Base-by-base conservation (phyloP, 1,140 invertebrate species). In the Ceratoteleas bidentatus region DNA sequence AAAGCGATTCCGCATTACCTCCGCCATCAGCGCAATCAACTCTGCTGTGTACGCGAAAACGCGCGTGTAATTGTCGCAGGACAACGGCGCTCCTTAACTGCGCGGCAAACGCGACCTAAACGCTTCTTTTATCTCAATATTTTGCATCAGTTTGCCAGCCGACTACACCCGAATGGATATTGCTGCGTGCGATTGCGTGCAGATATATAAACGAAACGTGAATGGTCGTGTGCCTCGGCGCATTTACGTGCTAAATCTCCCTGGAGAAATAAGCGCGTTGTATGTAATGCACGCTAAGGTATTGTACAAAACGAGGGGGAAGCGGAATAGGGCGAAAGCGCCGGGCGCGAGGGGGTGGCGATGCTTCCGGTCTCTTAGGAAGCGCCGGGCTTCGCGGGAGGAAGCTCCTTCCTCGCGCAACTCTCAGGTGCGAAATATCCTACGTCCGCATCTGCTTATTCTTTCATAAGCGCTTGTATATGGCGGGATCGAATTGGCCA, bases 211-310 rank as follows among this genome's bases (percentile, higher is more conserved):
- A 75, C 52, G 68, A 64, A 70, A 68, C 49, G 60, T 36, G 75
- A 76, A 65, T 80, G 57, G 78, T 78, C 73, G 85, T 86, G 85
- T 84, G 77, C 79, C 75, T 75, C 76, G 60, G 86, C 82, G 84
- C 74, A 87, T 88, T 87, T 86, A 86, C 85, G 87, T 74, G 86
- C 86, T 87, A 87, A 88, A 87, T 87, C 86, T 89, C 88, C 88
- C 88, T 86, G 82, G 88, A 89, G 88, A 89, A 89, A 89, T 89
- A 89, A 89, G 84, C 86, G 75, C 76, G 79, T 84, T 87, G 88
- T 86, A 86, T 87, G 88, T 88, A 89, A 89, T 88, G 87, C 81
- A 87, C 85, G 86, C 85, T 73, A 72, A 87, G 85, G 86, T 77
- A 88, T 87, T 88, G 86, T 88, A 87, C 62, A 77, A 78, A 70